Evolutionary conservation across 1,140 invertebrate genomes (phyloP).

Genomic region (Protaetia brevitarsis): DNA sequence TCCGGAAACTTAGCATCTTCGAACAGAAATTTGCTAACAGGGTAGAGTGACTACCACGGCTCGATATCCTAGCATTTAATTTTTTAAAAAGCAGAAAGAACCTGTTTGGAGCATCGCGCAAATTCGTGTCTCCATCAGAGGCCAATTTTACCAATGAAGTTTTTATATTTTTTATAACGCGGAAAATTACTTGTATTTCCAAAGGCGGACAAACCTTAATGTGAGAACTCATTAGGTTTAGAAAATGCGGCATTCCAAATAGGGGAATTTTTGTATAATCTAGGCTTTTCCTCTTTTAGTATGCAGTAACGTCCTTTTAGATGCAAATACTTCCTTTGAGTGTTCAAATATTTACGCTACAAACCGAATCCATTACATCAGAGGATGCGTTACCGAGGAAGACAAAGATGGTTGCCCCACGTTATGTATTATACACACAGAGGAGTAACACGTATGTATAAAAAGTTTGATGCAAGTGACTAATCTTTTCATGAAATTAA

Average conservation of each 20-base stretch:
- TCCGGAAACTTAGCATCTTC: neutral
- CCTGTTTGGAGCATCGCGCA: neutral
- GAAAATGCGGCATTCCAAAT: neutral
- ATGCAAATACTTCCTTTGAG: constrained; percentile 22
- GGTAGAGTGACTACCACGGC: neutral
- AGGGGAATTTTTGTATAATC: constrained; percentile 4
- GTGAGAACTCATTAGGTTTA: neutral
- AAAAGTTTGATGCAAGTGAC: too few relatives aligned
- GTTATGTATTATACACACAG: too few relatives aligned
- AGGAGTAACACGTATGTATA: too few relatives aligned
- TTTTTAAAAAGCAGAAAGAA: constrained; percentile 3
- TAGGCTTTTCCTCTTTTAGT: neutral
- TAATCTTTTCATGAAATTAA: too few relatives aligned
- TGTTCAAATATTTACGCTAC: constrained; percentile 20
- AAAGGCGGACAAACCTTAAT: neutral
- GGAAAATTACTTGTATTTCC: constrained; percentile 5
- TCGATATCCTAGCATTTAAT: neutral
- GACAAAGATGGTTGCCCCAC: too few relatives aligned
- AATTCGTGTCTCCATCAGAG: neutral
- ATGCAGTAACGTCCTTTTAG: constrained; percentile 19
- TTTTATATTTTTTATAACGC: constrained; percentile 3
- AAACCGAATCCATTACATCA: constrained; percentile 19
- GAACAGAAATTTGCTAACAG: neutral
- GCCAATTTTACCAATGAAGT: neutral
- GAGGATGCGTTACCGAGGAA: neutral